Evolutionary conservation across 64 coral and sea anemone genomes (phyloP).

Genomic region (Cladopsammia gracilis): DNA sequence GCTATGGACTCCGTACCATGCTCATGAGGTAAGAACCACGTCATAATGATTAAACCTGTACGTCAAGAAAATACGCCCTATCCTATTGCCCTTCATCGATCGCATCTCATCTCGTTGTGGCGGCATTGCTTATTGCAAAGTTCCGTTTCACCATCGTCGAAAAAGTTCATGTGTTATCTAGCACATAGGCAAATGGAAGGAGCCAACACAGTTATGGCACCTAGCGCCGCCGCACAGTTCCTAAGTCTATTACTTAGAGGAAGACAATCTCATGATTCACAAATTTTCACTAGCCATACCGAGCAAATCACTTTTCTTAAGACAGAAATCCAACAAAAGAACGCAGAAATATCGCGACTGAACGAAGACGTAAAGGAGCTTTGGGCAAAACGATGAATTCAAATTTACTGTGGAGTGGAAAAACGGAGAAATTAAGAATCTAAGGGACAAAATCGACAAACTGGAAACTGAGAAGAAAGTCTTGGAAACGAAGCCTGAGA

Average conservation of each 20-base stretch:
- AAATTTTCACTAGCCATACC: not conserved
- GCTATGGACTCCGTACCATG: no score
- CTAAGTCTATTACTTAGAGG: not conserved
- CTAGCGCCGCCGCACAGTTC: not conserved
- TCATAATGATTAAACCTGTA: no score
- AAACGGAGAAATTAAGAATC: not conserved
- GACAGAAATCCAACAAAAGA: not conserved
- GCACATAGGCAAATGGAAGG: not conserved
- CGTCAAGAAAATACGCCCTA: no score
- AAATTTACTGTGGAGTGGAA: conserved; percentile 17
- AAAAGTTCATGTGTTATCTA: no score
- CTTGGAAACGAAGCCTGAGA: not conserved
- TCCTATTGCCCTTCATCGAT: no score
- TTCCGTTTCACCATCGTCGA: no score
- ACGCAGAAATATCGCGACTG: not conserved
- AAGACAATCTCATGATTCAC: not conserved
- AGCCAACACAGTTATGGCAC: not conserved
- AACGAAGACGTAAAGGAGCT: not conserved
- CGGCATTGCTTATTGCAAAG: no score
- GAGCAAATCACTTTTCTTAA: not conserved
- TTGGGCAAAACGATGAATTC: not conserved
- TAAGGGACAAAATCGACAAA: conserved; percentile 21
- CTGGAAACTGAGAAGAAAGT: conserved; percentile 21
- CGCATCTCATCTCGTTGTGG: no score
- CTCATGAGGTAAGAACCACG: no score